Evolutionary conservation across 2,113 vertebrate species (phyloP).

Genomic region (Psilopogon haemacephalus): DNA sequence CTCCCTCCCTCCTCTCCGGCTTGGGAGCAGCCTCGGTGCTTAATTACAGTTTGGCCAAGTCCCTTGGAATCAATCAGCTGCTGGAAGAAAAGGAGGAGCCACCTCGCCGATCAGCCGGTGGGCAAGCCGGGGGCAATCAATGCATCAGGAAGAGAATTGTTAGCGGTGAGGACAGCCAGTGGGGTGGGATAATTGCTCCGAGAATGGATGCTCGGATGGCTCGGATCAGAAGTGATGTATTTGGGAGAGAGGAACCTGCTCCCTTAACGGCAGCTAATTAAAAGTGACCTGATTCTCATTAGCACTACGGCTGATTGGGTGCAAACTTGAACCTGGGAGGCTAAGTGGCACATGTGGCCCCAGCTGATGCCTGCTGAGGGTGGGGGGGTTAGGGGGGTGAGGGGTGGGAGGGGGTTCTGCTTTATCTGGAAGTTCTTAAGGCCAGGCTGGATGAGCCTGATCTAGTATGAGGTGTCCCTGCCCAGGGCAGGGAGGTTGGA

Average conservation of each 20-base stretch:
- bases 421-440: too few relatives aligned
- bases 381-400: too few relatives aligned
- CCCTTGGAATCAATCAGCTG: constrained; percentile 77
- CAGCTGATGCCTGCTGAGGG: background rate
- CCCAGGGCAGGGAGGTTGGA: too few relatives aligned
- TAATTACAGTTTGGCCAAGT: background rate
- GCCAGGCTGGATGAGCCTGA: too few relatives aligned
- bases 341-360: background rate
- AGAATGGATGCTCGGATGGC: background rate
- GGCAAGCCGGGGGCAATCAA: constrained; percentile 68
- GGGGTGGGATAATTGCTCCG: constrained; percentile 55
- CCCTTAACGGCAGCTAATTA: constrained; percentile 45
- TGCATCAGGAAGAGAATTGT: constrained; percentile 45
- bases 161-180: constrained; percentile 13
- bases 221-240: background rate
- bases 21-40: constrained; percentile 51
- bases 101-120: constrained; percentile 70
- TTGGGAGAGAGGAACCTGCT: background rate
- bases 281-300: constrained; percentile 49
- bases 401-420: too few relatives aligned
- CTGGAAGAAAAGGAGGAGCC: constrained; percentile 30
- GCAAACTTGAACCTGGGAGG: background rate
- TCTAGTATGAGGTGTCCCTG: too few relatives aligned
- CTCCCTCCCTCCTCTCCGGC: constrained; percentile 57
- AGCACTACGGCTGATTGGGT: background rate